Conservation (phyloP, 2,888 invertebrate genomes). For the Euzophera pinguis region DNA sequence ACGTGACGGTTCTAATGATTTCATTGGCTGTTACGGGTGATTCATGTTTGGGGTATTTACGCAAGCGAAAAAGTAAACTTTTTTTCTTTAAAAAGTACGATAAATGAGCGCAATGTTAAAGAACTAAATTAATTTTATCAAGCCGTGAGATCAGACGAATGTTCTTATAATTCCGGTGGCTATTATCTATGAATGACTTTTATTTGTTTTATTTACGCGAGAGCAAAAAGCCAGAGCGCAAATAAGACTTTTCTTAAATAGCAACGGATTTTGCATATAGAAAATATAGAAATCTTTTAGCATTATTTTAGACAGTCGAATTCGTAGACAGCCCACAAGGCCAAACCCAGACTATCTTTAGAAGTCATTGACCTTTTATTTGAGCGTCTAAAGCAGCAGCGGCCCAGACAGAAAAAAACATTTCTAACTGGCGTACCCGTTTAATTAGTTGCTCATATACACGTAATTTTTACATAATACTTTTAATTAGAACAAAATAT, state of each 20-base stretch:
- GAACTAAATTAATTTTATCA: too few relatives aligned
- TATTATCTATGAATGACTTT: too few relatives aligned
- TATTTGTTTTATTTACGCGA: not conserved
- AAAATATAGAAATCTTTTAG: not conserved
- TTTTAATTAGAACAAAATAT: not conserved
- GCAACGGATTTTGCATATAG: not conserved
- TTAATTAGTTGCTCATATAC: conserved; percentile 2
- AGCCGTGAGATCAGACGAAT: too few relatives aligned
- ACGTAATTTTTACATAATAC: not conserved
- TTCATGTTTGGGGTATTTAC: conserved; percentile 30
- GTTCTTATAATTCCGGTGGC: too few relatives aligned
- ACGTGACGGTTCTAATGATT: conserved; percentile 51
- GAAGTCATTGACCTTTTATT: conserved; percentile 51
- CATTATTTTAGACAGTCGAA: conserved; percentile 23
- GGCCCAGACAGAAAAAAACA: conserved; percentile 38
- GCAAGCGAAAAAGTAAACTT: conserved; percentile 15
- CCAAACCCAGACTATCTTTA: conserved; percentile 61
- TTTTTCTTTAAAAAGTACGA: not conserved
- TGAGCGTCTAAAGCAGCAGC: conserved; percentile 41
- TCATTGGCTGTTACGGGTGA: conserved; percentile 32
- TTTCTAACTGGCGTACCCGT: conserved; percentile 15
- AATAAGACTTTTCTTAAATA: not conserved
- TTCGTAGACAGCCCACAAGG: conserved; percentile 53
- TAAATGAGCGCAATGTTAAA: too few relatives aligned
- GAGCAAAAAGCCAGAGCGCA: not conserved